Conservation (phyloP, 2,888 invertebrate genomes). For the Nezara viridula region DNA sequence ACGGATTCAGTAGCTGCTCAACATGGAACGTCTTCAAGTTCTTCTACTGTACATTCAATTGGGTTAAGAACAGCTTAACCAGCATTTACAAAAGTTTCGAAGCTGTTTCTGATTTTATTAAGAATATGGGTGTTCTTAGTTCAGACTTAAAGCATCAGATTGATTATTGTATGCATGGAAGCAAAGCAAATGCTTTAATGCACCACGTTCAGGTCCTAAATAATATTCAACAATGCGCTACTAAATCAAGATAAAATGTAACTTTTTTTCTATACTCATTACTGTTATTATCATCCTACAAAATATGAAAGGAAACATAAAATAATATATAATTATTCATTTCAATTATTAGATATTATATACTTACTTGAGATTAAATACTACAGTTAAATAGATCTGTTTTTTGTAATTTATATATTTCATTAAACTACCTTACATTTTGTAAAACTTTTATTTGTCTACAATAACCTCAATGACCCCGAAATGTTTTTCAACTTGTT, state of each 20-base stretch:
- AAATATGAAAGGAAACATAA: neutral
- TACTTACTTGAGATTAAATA: neutral
- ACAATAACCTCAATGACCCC: neutral
- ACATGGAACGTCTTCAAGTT: conserved; percentile 34
- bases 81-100: neutral
- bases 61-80: neutral
- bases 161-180: neutral
- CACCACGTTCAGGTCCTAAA: neutral
- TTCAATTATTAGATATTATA: neutral
- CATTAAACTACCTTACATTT: neutral
- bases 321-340: neutral
- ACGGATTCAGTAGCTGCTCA: neutral
- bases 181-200: neutral
- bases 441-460: neutral
- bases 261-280: neutral
- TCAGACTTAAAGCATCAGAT: neutral
- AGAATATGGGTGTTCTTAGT: neutral
- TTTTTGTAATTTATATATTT: neutral
- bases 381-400: neutral
- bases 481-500: neutral
- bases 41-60: conserved; percentile 3
- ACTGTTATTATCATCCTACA: neutral
- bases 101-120: neutral
- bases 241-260: neutral
- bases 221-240: neutral